These are phyloP conservation scores for Cancer borealis DNA, from an alignment of 2,888 invertebrate species.

Conservation along the genomic window DNA sequence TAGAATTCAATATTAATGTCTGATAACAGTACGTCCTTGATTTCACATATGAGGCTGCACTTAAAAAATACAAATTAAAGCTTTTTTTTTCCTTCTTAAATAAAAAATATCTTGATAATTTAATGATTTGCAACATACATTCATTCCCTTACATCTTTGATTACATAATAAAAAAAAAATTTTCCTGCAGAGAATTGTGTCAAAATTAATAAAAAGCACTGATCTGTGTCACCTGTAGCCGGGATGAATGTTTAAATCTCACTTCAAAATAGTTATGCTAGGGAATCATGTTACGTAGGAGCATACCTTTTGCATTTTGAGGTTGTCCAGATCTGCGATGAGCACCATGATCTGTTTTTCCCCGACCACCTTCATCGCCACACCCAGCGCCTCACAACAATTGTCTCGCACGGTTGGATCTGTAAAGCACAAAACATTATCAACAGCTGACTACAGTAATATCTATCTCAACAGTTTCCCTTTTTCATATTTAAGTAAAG, in stretches of 20 bases:
- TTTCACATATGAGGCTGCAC: neutral
- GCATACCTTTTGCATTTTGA: conserved; percentile 91
- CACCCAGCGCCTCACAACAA: conserved; percentile 95
- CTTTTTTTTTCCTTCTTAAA: neutral
- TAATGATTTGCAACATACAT: neutral
- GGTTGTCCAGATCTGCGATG: conserved; percentile 91
- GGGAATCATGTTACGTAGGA: too few relatives aligned
- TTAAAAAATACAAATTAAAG: neutral
- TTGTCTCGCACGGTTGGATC: conserved; percentile 95
- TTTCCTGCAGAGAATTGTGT: too few relatives aligned
- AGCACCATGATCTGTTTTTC: conserved; percentile 93
- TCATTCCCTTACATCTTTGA: too few relatives aligned
- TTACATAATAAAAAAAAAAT: too few relatives aligned
- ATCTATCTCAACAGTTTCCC: neutral
- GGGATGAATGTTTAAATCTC: too few relatives aligned
- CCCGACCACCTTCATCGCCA: conserved; percentile 94
- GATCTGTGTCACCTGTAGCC: too few relatives aligned
- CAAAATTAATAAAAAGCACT: too few relatives aligned
- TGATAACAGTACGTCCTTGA: too few relatives aligned
- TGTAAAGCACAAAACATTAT: conserved; percentile 76
- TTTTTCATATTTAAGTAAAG: neutral
- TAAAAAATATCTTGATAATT: neutral
- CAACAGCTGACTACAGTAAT: neutral
- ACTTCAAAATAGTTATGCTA: too few relatives aligned
- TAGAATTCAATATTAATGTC: neutral